phyloP scores from a whole-genome alignment of 1,140 invertebrate genomes.

The Saxidomus purpurata region DNA sequence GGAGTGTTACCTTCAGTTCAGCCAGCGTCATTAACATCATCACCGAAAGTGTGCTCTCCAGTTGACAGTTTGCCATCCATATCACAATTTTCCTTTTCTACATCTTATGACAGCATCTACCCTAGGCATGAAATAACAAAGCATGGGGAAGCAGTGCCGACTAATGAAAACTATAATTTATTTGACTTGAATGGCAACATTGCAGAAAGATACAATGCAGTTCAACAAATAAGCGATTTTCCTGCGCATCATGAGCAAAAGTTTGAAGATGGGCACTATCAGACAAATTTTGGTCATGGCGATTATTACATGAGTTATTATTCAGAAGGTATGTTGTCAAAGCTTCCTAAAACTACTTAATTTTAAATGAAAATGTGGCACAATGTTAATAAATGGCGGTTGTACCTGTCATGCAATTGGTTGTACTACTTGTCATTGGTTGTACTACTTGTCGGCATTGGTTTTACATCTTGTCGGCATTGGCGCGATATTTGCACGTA shows the following conservation, averaged over 20 bases:
- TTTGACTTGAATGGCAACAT: constrained; percentile 8
- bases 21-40: background rate
- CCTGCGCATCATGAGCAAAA: background rate
- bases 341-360: too few relatives aligned
- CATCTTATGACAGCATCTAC: background rate
- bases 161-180: background rate
- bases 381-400: too few relatives aligned
- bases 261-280: background rate
- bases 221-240: background rate
- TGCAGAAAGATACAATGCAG: background rate
- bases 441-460: too few relatives aligned
- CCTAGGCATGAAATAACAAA: background rate
- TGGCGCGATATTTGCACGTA: too few relatives aligned
- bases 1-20: background rate
- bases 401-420: too few relatives aligned
- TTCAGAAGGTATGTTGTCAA: background rate
- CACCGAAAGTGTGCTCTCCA: background rate
- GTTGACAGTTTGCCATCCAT: background rate
- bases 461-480: too few relatives aligned
- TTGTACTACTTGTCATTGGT: too few relatives aligned
- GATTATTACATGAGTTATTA: background rate
- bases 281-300: background rate
- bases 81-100: background rate
- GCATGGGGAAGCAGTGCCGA: background rate
- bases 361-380: too few relatives aligned